phyloP scores from a whole-genome alignment of 2,113 vertebrate species.

The Holacanthus passer region DNA sequence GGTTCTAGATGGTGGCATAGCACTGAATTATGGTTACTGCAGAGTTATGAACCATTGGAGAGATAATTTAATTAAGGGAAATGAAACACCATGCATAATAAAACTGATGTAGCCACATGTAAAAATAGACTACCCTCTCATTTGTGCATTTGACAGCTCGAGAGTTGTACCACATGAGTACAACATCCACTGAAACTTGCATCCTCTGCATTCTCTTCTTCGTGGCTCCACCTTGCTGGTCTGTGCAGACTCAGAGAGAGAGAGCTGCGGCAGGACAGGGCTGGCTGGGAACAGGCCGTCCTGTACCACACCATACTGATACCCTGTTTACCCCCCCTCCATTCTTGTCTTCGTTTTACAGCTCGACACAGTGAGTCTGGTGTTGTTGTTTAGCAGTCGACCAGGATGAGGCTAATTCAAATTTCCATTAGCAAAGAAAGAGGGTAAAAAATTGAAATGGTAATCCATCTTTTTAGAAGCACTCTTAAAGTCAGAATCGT shows the following conservation, averaged over 20 bases:
- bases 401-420: slow-evolving; percentile 24
- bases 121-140: background rate
- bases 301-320: slow-evolving; percentile 41
- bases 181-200: slow-evolving; percentile 7
- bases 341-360: slow-evolving; percentile 14
- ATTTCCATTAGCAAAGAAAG: slow-evolving; percentile 59
- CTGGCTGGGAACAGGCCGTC: slow-evolving; percentile 34
- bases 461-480: slow-evolving; percentile 72
- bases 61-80: slow-evolving; percentile 16
- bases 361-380: background rate
- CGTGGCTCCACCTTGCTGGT: slow-evolving; percentile 31
- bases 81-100: background rate
- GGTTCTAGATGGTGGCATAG: background rate
- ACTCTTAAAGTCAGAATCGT: slow-evolving; percentile 69
- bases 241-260: slow-evolving; percentile 10
- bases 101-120: background rate
- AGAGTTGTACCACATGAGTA: background rate
- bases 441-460: slow-evolving; percentile 49
- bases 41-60: slow-evolving; percentile 11
- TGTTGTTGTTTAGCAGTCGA: slow-evolving; percentile 21
- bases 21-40: slow-evolving; percentile 5
- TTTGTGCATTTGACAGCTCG: background rate
- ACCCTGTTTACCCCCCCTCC: background rate
- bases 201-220: slow-evolving; percentile 20
- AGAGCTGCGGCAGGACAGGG: slow-evolving; percentile 19